Conservation (phyloP, 2,888 invertebrate genomes). For the Cheiracanthium punctorium region DNA sequence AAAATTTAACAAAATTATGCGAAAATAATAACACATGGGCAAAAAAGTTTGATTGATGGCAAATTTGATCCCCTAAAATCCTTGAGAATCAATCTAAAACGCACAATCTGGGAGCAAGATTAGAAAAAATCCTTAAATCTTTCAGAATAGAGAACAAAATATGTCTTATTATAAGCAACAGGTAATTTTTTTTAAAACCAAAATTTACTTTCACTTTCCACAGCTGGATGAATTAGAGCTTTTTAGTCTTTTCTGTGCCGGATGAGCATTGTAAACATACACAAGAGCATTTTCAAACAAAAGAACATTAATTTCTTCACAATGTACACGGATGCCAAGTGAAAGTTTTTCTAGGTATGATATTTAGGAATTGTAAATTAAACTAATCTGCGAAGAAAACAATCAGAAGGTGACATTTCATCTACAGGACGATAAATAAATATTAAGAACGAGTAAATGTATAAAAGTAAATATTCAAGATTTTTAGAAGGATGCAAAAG, state of each 20-base stretch:
- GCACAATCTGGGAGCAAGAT: conserved; percentile 11
- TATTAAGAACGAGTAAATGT: no score
- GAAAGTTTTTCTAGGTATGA: no score
- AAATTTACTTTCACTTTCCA: conserved; percentile 29
- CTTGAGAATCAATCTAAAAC: neutral
- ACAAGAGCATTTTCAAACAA: neutral
- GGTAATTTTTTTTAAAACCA: conserved; percentile 26
- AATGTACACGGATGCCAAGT: neutral
- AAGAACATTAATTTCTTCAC: neutral
- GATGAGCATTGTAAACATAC: no score
- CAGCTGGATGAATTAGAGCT: conserved; percentile 9
- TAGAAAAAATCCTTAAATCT: conserved; percentile 9
- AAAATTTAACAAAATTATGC: no score
- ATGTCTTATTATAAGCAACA: conserved; percentile 19
- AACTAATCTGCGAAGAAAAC: no score
- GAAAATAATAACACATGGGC: no score
- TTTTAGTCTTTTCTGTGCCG: no score
- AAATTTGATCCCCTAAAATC: neutral
- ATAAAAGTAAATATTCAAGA: no score
- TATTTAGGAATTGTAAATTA: no score
- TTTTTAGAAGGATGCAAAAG: no score
- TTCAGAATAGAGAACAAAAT: neutral
- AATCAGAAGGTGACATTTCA: no score
- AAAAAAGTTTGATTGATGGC: neutral
- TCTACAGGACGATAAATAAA: no score